Percentiles rank a stretch among this genome's conserved stretches.
phyloP scores from a whole-genome alignment of 2,888 invertebrate species.

The Mesodorylaimus sp. region DNA sequence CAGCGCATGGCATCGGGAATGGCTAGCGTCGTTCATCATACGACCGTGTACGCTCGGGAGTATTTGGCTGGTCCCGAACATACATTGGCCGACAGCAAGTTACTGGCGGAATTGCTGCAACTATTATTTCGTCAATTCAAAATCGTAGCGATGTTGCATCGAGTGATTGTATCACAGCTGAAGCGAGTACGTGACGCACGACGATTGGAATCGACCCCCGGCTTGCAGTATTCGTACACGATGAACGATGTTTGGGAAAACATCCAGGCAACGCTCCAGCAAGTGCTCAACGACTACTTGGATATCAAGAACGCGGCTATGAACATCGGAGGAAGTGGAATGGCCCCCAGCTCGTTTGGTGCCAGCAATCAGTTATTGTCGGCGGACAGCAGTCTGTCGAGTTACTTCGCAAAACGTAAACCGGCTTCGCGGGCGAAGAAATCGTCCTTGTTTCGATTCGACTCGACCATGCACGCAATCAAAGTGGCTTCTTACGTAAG shows the following conservation, averaged over 20 bases:
- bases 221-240: slow-evolving; percentile 43
- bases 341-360: neutral
- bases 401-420: slow-evolving; percentile 36
- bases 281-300: slow-evolving; percentile 63
- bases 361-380: slow-evolving; percentile 18
- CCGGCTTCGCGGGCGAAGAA: slow-evolving; percentile 30
- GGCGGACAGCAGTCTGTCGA: slow-evolving; percentile 32
- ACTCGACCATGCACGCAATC: slow-evolving; percentile 45
- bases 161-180: slow-evolving; percentile 41
- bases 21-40: neutral
- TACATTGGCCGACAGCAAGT: neutral
- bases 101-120: slow-evolving; percentile 44
- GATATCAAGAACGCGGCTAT: slow-evolving; percentile 60
- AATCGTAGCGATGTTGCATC: slow-evolving; percentile 56
- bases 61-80: neutral
- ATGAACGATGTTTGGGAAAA: slow-evolving; percentile 69
- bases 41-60: slow-evolving; percentile 5
- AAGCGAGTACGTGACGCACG: slow-evolving; percentile 18
- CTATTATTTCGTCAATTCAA: slow-evolving; percentile 63
- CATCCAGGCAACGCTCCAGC: slow-evolving; percentile 69
- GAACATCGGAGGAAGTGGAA: slow-evolving; percentile 29
- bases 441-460: slow-evolving; percentile 48
- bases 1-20: slow-evolving; percentile 1
- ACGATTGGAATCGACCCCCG: slow-evolving; percentile 4
- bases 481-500: slow-evolving; percentile 39